A percentile compares a stretch with the other conserved stretches of the same genome.
Conservation (phyloP, 1,140 invertebrate species). For the Trichogramma pretiosum region DNA sequence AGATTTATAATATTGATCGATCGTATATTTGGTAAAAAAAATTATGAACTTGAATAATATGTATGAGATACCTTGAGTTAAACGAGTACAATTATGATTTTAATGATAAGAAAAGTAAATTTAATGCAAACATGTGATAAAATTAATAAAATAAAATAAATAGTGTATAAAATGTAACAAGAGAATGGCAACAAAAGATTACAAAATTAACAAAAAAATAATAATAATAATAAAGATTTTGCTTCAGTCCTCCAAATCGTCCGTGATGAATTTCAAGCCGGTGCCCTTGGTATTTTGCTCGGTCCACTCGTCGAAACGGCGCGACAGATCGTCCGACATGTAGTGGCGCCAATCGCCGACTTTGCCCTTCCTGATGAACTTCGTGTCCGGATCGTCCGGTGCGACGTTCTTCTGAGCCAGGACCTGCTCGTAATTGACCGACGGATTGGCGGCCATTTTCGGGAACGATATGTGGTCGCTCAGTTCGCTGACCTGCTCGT, state of each 20-base stretch:
- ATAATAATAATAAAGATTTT: not conserved
- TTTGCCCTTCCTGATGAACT: constrained; percentile 72
- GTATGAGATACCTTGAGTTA: no score
- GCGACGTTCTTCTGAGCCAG: constrained; percentile 46
- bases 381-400: constrained; percentile 45
- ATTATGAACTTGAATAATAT: no score
- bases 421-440: constrained; percentile 61
- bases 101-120: no score
- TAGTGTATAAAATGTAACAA: no score
- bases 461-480: constrained; percentile 69
- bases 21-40: no score
- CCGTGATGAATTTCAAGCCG: constrained; percentile 47
- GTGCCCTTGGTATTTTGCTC: constrained; percentile 56
- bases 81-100: no score
- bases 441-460: constrained; percentile 73
- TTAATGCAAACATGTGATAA: not conserved
- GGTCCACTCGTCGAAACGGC: constrained; percentile 68
- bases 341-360: constrained; percentile 79
- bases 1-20: no score
- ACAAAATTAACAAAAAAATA: not conserved
- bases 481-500: constrained; percentile 57
- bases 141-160: not conserved
- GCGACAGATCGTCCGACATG: constrained; percentile 61
- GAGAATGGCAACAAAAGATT: not conserved
- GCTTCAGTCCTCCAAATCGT: constrained; percentile 10